Evolutionary conservation across 2,888 invertebrate species (phyloP).

Genomic region (Chrysolina haemoptera): DNA sequence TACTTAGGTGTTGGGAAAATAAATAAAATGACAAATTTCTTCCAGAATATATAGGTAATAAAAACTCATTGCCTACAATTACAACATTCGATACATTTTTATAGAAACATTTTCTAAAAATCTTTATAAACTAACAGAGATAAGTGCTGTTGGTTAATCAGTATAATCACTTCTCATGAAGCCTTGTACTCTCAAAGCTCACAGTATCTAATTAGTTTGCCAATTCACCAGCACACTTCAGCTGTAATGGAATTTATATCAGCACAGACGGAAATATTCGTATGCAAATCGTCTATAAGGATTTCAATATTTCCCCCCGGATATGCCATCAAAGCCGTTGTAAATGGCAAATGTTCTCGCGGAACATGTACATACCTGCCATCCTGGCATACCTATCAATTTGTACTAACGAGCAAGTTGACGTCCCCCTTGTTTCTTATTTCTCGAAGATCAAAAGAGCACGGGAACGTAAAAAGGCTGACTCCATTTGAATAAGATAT

Average conservation of each 20-base stretch:
- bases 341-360: not conserved
- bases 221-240: not conserved
- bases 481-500: slow-evolving; percentile 44
- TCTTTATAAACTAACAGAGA: too few relatives aligned
- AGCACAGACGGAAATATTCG: not conserved
- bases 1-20: too few relatives aligned
- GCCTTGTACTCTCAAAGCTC: too few relatives aligned
- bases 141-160: too few relatives aligned
- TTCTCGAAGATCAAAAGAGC: slow-evolving; percentile 42
- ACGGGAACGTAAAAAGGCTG: slow-evolving; percentile 33
- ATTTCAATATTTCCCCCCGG: not conserved
- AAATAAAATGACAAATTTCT: too few relatives aligned
- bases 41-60: too few relatives aligned
- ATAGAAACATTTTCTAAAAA: too few relatives aligned
- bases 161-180: too few relatives aligned
- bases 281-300: slow-evolving; percentile 11
- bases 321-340: slow-evolving; percentile 13
- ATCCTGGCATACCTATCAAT: slow-evolving; percentile 46
- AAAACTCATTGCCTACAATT: too few relatives aligned
- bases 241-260: not conserved
- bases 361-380: slow-evolving; percentile 35
- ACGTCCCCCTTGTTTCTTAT: slow-evolving; percentile 41
- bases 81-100: too few relatives aligned
- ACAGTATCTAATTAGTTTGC: too few relatives aligned
- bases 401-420: slow-evolving; percentile 49